Evolutionary conservation across 2,797 vertebrate species (phyloP).

Genomic region (Odontamblyopus rebecca): DNA sequence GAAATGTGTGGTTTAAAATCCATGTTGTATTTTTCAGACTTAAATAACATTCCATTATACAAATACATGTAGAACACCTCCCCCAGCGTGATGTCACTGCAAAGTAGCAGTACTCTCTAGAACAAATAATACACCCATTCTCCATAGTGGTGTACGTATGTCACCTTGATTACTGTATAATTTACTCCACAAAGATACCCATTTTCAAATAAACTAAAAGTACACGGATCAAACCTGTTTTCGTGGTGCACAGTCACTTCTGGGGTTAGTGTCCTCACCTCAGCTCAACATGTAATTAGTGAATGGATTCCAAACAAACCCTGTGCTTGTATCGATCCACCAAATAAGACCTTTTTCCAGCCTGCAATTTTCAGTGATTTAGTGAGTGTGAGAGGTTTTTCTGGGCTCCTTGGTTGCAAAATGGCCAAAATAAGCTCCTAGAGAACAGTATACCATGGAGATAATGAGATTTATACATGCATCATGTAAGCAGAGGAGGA

Average conservation of each 20-base stretch:
- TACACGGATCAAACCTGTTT: background rate
- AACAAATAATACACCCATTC: no score
- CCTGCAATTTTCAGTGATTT: background rate
- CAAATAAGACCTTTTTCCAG: background rate
- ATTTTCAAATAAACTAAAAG: background rate
- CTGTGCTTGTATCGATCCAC: background rate
- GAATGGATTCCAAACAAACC: background rate
- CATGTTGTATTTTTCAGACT: no score
- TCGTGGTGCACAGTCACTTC: background rate
- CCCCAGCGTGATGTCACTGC: no score
- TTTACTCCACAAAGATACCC: background rate
- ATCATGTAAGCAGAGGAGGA: no score
- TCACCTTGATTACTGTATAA: background rate
- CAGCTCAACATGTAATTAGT: slow-evolving; percentile 1
- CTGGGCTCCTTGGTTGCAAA: background rate
- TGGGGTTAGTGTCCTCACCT: background rate
- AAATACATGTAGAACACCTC: no score
- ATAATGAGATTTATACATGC: no score
- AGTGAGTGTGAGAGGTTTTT: background rate
- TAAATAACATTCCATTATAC: no score
- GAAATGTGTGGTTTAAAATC: no score
- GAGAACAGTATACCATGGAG: background rate
- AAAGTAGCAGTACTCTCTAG: no score
- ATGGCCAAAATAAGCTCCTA: background rate
- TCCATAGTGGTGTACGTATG: background rate